Evolutionary conservation across 2,113 vertebrate species (phyloP), one percentile per base, ranked within the genome.

Genomic region (Acinonyx jubatus): DNA sequence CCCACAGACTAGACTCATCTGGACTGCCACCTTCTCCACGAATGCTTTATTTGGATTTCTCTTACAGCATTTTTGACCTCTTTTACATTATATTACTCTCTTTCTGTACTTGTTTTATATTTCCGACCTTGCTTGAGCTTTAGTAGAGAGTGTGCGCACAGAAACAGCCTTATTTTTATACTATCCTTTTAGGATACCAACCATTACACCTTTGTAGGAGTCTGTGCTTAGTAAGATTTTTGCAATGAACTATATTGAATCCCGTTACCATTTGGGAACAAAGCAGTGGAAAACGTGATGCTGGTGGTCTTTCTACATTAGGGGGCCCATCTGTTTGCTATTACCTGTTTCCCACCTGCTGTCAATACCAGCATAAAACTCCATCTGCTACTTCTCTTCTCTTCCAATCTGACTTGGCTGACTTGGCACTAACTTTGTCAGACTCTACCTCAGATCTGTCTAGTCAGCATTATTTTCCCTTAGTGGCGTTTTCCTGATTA

Each of bases 281-380:
- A 82, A 95, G 80, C 84, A 57, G 25, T 89, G 80, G 52, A 66
- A 78, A 93, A 68, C 14, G 48, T 84, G 87, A 71, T 73, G 95
- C 80, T 82, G 96, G 97, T 97, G 95, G 97, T 97, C 97, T 95
- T 89, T 90, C 80, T 76, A 36, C n/a, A 23, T 91, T 92, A 81
- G 1, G 71, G 45, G n/a, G 87, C 57, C 98, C 97, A 97, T 98
- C 98, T 98, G 98, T 95, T 94, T 73, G 69, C 97, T 66, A 38
- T 98, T 96, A 97, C 97, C 98, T 96, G 80, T 74, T 94, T 93
- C 86, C 96, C 89, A 98, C 98, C 97, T 97, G 88, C 95, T 82
- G 97, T 94, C 96, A 79, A 82, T 18, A 45, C 79, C 33, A 48
- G 61, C 84, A 66, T 82, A 91, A 97, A 93, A 82, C 87, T 85